Evolutionary conservation across 2,797 vertebrate genomes (phyloP).

Genomic region (Parotocinclus haroldoi): DNA sequence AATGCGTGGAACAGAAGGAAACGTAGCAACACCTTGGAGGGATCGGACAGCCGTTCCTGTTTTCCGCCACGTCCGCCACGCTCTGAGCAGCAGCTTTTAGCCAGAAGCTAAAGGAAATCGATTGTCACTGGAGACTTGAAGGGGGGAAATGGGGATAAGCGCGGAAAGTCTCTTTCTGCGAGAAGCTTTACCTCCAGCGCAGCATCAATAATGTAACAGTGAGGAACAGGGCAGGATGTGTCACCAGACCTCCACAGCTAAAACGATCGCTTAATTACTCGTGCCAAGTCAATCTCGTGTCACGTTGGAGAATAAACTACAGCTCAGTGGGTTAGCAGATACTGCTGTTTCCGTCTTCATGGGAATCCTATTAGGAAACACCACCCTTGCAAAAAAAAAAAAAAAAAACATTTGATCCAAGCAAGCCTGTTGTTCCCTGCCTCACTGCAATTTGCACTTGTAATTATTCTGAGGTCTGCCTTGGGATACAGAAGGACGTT

Average conservation of each 20-base stretch:
- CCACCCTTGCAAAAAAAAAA: too few relatives aligned
- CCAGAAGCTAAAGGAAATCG: conserved; percentile 34
- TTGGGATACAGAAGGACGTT: conserved; percentile 20
- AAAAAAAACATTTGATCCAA: conserved; percentile 8
- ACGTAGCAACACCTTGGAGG: conserved; percentile 1
- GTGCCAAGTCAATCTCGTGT: too few relatives aligned
- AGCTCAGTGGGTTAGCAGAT: too few relatives aligned
- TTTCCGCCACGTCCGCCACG: neutral
- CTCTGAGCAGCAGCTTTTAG: conserved; percentile 19
- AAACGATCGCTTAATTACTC: too few relatives aligned
- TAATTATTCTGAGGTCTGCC: conserved; percentile 11
- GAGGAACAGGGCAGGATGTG: neutral
- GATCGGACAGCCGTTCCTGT: too few relatives aligned
- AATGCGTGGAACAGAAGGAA: neutral
- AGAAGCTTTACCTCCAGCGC: conserved; percentile 3
- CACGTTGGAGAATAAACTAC: too few relatives aligned
- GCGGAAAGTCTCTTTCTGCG: conserved; percentile 15
- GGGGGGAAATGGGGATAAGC: conserved; percentile 25
- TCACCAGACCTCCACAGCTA: neutral
- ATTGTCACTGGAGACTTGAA: conserved; percentile 22
- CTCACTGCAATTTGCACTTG: conserved; percentile 11
- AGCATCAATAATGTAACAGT: conserved; percentile 6
- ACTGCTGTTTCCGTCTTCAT: too few relatives aligned
- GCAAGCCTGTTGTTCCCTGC: neutral
- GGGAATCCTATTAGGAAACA: too few relatives aligned